These are phyloP conservation scores for Petroica traversi DNA, from an alignment of 2,113 vertebrate genomes.

Conservation along the genomic window DNA sequence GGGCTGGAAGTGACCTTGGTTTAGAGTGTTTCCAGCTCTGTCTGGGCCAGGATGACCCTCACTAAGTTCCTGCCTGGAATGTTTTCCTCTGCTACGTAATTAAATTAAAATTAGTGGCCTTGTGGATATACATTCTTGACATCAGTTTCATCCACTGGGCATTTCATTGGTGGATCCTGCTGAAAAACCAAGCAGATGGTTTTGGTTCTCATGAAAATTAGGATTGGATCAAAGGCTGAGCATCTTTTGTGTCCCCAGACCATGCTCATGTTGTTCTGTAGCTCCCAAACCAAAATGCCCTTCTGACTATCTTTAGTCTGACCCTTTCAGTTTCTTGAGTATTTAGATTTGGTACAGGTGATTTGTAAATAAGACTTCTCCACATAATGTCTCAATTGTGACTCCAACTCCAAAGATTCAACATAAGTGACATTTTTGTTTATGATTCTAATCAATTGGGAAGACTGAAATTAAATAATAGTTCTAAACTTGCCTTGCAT, in stretches of 20 bases:
- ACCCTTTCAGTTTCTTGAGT: neutral
- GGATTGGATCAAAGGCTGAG: neutral
- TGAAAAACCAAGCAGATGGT: neutral
- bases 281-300: neutral
- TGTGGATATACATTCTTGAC: fast-evolving
- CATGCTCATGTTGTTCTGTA: neutral
- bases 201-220: neutral
- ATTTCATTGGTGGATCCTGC: neutral
- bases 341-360: neutral
- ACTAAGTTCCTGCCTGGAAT: neutral
- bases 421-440: neutral
- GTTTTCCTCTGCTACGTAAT: neutral
- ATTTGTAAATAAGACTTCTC: neutral
- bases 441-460: neutral
- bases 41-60: neutral
- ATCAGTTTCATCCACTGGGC: neutral
- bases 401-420: neutral
- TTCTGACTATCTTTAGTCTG: neutral
- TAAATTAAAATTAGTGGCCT: neutral
- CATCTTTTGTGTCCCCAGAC: neutral
- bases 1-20: neutral
- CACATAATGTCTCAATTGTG: neutral
- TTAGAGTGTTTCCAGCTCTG: neutral
- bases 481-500: neutral
- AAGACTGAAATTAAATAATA: neutral